Conservation (phyloP, 2,888 invertebrate species). For the Agrypnus murinus region DNA sequence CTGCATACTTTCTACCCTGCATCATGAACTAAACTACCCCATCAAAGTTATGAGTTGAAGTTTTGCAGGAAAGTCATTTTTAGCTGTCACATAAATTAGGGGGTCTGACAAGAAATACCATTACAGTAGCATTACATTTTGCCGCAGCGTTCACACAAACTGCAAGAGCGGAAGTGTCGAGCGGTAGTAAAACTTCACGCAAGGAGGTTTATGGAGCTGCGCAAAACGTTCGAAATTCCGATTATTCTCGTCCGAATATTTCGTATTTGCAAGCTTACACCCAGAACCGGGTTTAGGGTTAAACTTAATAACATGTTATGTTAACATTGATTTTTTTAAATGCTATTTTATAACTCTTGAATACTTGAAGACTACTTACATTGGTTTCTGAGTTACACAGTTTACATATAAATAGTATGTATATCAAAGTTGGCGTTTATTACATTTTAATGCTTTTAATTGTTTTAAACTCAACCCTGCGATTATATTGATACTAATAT, state of each 20-base stretch:
- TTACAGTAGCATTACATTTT: constrained; percentile 1
- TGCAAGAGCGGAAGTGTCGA: constrained; percentile 20
- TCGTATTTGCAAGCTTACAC: not conserved
- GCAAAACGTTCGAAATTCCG: constrained; percentile 5
- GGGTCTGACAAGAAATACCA: constrained; percentile 17
- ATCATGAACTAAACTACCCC: constrained; percentile 19
- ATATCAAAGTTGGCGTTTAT: too few relatives aligned
- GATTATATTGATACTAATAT: too few relatives aligned
- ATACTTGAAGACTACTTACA: too few relatives aligned
- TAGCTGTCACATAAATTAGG: constrained; percentile 30
- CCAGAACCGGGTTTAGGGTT: too few relatives aligned
- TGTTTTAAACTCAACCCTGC: too few relatives aligned
- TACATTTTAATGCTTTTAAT: too few relatives aligned
- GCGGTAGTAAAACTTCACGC: constrained; percentile 10
- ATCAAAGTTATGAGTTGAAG: constrained; percentile 17
- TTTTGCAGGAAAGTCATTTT: constrained; percentile 24
- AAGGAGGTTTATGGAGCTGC: constrained; percentile 14
- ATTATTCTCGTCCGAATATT: not conserved
- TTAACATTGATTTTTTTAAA: too few relatives aligned
- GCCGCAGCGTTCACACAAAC: constrained; percentile 19
- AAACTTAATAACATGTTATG: too few relatives aligned
- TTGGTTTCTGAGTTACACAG: too few relatives aligned
- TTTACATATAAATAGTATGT: too few relatives aligned
- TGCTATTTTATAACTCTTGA: too few relatives aligned
- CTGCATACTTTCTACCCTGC: constrained; percentile 1